phyloP scores from a whole-genome alignment of 2,113 vertebrate species.

The Hippocampus guttulatus region DNA sequence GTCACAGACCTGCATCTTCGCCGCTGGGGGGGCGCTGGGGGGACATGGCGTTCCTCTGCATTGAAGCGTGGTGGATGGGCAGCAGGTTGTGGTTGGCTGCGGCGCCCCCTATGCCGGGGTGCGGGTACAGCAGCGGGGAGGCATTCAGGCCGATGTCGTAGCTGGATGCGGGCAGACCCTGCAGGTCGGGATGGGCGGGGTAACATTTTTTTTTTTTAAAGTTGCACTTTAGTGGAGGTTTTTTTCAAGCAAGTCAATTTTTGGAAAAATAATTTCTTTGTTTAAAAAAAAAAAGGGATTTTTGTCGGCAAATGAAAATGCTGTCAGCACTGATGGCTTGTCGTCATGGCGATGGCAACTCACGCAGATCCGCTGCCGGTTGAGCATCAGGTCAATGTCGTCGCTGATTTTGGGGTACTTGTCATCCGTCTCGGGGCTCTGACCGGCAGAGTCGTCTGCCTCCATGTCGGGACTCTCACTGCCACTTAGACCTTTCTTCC shows the following conservation, averaged over 20 bases:
- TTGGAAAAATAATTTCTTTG: too few species aligned
- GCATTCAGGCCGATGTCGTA: conserved; percentile 92
- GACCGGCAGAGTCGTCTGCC: conserved; percentile 95
- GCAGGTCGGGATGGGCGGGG: conserved; percentile 16
- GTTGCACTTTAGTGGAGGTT: too few species aligned
- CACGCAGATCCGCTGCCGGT: conserved; percentile 96
- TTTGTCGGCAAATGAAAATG: too few species aligned
- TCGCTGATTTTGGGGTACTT: conserved; percentile 98
- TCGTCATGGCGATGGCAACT: conserved; percentile 67
- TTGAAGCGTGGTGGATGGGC: conserved; percentile 83
- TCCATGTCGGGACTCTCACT: conserved; percentile 98
- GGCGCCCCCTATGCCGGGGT: conserved; percentile 76
- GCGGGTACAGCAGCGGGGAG: conserved; percentile 86
- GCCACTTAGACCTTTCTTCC: conserved; percentile 97
- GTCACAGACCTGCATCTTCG: conserved; percentile 77
- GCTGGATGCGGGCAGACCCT: conserved; percentile 89
- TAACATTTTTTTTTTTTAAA: neutral
- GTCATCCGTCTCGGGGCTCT: conserved; percentile 97
- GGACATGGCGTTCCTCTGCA: conserved; percentile 95
- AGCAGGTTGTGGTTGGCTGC: conserved; percentile 86
- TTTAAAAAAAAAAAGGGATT: too few species aligned
- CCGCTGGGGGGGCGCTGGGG: conserved; percentile 85
- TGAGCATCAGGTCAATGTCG: conserved; percentile 99
- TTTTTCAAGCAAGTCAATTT: too few species aligned
- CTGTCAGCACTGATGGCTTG: too few species aligned